Conservation (phyloP, 2,113 vertebrate species). For the Hemiprocne comata region DNA sequence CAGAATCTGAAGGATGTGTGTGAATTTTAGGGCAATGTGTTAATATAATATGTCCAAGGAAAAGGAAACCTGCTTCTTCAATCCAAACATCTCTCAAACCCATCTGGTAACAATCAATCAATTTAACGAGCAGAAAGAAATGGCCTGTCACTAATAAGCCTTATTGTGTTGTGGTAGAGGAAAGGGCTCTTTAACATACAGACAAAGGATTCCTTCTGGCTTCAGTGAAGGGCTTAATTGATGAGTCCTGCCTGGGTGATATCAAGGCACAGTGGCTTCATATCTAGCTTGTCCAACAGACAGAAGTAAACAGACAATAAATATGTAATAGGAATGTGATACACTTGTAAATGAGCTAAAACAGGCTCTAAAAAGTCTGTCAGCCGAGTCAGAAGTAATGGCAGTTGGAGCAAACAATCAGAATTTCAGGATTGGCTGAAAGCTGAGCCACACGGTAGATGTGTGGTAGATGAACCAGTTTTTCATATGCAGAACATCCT, state of each 20-base stretch:
- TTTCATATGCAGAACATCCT: background rate
- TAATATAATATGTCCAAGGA: background rate
- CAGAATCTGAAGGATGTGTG: background rate
- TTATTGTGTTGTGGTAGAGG: background rate
- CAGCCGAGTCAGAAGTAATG: background rate
- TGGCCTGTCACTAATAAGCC: background rate
- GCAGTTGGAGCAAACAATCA: background rate
- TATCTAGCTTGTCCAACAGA: background rate
- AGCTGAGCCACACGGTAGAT: background rate
- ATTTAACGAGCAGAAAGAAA: constrained; percentile 39
- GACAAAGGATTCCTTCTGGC: background rate
- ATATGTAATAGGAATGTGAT: background rate
- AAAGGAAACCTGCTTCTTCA: constrained; percentile 6
- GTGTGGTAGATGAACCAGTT: background rate
- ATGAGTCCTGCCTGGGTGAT: background rate
- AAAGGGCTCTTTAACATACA: background rate
- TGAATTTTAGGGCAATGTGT: background rate
- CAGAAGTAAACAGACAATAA: background rate
- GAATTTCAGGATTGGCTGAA: background rate
- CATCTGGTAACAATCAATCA: constrained; percentile 31
- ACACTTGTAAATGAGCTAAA: background rate
- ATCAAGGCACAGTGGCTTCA: background rate
- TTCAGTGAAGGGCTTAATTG: background rate
- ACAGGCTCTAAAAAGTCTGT: background rate
- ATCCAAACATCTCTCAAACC: background rate